Evolutionary conservation across 2,888 invertebrate species (phyloP), one percentile per base, ranked within the genome.

Genomic region (Alcis repandata): DNA sequence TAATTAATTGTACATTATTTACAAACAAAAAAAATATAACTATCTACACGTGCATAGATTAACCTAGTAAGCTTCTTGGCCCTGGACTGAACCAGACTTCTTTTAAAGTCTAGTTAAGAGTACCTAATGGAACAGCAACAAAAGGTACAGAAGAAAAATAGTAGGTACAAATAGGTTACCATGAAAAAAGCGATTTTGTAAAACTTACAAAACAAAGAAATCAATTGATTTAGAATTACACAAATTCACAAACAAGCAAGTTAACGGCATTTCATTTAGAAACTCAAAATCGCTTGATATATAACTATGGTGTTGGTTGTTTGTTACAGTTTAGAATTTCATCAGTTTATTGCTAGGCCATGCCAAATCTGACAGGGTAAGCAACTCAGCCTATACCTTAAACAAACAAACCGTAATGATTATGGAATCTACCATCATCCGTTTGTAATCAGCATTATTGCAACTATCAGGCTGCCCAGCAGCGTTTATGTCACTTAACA

Each of bases 1-100:
- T 87, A 86, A 86, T 83, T 84, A 83, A 86, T 87, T 87, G 78
- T 90, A 91, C 90, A 92, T 86, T 91, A 91, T 91, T 88, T 91
- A 91, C 90, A 91, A 74, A 78, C 75, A 43, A 80, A 73, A 43
- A 80, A 73, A 79, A 72, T 74, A 73, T 75, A n/a, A 82, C 17
- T 56, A 75, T 79, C 80, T 85, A 84, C 82, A 64, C 61, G 43
- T 65, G 64, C 63, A 81, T 83, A 83, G 80, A 77, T 69, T 73
- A 70, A 57, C 61, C 60, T 68, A 69, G 32, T 68, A 63, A 59
- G 58, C 45, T 54, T 61, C 38, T 7, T 46, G 51, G 57, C 52
- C 62, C 19, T 40, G 15, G 36, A 22, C 22, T 59, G 32, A 22
- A 20, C 33, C n/a, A 43, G 9, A n/a, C 45, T 40, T 17, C 13